Percentiles rank a stretch among this genome's conserved stretches.
Conservation (phyloP, 1,140 invertebrate genomes). For the Dryas iulia region DNA sequence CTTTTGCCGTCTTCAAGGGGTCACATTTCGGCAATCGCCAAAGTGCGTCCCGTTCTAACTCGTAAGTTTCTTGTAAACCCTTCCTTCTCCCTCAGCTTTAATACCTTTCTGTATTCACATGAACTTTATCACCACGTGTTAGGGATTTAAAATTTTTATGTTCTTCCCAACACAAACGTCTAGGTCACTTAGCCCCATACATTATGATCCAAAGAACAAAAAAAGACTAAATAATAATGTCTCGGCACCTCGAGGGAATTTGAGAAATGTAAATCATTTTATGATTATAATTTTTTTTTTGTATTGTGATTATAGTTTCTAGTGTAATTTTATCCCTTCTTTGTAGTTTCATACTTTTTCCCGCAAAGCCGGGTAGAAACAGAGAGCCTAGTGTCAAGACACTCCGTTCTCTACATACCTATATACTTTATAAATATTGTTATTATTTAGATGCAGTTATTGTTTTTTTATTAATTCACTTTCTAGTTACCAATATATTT, state of each 20-base stretch:
- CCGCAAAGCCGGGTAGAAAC: too few species aligned
- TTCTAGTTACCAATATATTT: too few species aligned
- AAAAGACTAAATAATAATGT: constrained; percentile 69
- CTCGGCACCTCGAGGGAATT: constrained; percentile 58
- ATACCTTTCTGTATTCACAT: constrained; percentile 27
- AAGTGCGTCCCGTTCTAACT: constrained; percentile 56
- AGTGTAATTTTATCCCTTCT: too few species aligned
- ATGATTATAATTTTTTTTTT: constrained; percentile 53
- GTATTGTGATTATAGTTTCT: background rate
- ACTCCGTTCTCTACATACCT: too few species aligned
- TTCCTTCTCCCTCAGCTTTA: constrained; percentile 45
- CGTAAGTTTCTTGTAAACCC: constrained; percentile 41
- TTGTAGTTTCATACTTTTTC: too few species aligned
- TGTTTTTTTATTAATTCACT: too few species aligned
- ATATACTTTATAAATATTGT: too few species aligned
- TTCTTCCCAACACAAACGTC: constrained; percentile 32
- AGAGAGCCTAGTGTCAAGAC: too few species aligned
- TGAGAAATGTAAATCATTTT: constrained; percentile 74
- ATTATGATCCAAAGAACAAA: constrained; percentile 68
- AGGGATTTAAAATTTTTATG: constrained; percentile 52
- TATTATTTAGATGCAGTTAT: too few species aligned
- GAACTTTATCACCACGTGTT: constrained; percentile 50
- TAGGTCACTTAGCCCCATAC: constrained; percentile 65
- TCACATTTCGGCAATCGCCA: constrained; percentile 76
- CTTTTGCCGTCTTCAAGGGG: constrained; percentile 68